Percentiles rank a stretch among this genome's conserved stretches.
phyloP scores from a whole-genome alignment of 2,113 vertebrate species.

The Hylia prasina region DNA sequence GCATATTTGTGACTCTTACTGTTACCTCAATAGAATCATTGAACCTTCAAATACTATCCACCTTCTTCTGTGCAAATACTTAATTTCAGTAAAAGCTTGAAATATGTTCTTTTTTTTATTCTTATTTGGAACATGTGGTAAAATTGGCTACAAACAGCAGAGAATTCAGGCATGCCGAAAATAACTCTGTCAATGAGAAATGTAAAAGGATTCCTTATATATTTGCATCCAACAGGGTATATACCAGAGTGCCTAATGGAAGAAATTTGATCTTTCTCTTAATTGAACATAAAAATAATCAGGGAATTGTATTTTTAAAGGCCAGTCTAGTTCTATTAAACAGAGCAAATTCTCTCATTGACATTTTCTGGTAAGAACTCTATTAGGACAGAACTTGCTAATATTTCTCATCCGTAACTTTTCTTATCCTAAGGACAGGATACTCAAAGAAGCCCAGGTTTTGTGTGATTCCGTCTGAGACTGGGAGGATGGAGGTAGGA shows the following conservation, averaged over 20 bases:
- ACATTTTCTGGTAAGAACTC: not conserved
- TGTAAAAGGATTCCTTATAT: not conserved
- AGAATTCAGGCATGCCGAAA: not conserved
- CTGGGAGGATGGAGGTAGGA: not conserved
- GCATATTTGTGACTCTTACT: not conserved
- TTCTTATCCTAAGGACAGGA: not conserved
- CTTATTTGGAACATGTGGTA: not conserved
- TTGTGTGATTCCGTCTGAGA: not conserved
- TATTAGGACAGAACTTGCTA: not conserved
- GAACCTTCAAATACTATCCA: not conserved
- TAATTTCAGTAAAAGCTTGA: not conserved
- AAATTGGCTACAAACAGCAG: not conserved
- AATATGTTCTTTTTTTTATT: not conserved
- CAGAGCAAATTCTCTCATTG: not conserved
- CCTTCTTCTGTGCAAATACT: not conserved
- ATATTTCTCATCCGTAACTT: not conserved
- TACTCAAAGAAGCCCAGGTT: not conserved
- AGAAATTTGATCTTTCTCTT: not conserved
- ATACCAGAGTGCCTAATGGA: not conserved
- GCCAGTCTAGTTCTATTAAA: not conserved
- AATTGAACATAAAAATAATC: not conserved
- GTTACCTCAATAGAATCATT: not conserved
- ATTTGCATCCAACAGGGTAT: not conserved
- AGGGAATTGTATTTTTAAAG: not conserved
- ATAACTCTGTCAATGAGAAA: not conserved